Conservation (phyloP, 2,797 vertebrate species). For the Xerus rutilus region DNA sequence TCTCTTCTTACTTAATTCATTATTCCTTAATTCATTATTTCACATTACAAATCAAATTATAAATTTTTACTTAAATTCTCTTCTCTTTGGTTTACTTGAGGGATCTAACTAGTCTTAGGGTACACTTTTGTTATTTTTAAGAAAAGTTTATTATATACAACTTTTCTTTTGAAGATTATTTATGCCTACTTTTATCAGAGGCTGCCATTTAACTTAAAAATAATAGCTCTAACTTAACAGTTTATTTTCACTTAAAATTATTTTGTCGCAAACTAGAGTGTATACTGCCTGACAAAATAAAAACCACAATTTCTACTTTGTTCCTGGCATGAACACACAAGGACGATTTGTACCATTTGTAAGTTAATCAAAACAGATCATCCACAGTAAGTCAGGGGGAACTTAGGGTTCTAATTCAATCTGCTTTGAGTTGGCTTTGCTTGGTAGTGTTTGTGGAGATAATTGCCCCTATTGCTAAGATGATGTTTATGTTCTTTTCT, state of each 20-base stretch:
- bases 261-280: conserved; percentile 55
- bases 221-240: not conserved
- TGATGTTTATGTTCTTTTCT: not conserved
- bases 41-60: not conserved
- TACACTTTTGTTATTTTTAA: not conserved
- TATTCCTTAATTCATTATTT: not conserved
- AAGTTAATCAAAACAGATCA: conserved; percentile 56
- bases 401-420: conserved; percentile 51
- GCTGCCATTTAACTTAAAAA: conserved; percentile 34
- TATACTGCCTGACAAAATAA: conserved; percentile 55
- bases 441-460: not conserved
- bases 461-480: conserved; percentile 19
- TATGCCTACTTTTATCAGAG: not conserved
- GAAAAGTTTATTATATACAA: not conserved
- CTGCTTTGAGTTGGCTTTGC: conserved; percentile 55
- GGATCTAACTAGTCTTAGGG: not conserved
- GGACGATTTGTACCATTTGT: conserved; percentile 55
- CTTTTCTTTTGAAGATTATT: conserved; percentile 10
- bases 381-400: not conserved
- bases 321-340: conserved; percentile 58
- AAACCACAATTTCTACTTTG: conserved; percentile 41
- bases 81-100: not conserved
- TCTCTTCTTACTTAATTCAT: conserved; percentile 34
- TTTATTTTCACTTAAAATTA: conserved; percentile 22
- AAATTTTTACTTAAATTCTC: not conserved